These are phyloP conservation scores for Jacana jacana DNA, from an alignment of 2,113 vertebrate genomes.

Conservation along the genomic window DNA sequence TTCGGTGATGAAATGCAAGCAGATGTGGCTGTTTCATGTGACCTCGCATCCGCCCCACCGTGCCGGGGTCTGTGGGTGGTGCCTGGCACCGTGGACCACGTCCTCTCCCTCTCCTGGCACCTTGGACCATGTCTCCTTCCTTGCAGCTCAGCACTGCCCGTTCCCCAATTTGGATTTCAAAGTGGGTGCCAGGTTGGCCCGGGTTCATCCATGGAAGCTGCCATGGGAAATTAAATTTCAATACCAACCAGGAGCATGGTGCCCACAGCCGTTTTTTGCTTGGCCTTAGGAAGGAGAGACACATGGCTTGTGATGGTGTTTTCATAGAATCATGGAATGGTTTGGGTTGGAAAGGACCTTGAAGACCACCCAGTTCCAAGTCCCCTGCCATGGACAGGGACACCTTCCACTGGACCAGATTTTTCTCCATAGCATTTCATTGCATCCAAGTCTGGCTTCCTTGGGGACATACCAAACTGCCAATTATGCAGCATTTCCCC, in stretches of 20 bases:
- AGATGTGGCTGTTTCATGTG: slow-evolving; percentile 70
- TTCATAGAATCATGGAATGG: not conserved
- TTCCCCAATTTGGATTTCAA: slow-evolving; percentile 3
- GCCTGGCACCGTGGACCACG: not conserved
- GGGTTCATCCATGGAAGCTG: not conserved
- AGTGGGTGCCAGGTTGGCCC: not conserved
- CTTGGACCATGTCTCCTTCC: not conserved
- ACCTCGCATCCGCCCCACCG: not conserved
- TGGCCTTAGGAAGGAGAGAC: not conserved
- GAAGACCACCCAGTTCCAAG: not conserved
- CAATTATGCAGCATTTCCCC: not conserved
- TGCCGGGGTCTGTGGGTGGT: not conserved
- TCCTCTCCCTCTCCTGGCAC: slow-evolving; percentile 26
- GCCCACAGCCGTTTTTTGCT: not conserved
- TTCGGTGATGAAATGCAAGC: slow-evolving; percentile 75
- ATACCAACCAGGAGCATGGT: fast-evolving
- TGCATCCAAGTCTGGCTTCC: not conserved
- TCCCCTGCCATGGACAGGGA: not conserved
- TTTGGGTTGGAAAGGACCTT: not conserved
- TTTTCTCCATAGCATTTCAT: not conserved
- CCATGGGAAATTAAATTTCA: not conserved
- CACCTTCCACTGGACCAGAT: not conserved
- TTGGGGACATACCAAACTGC: not conserved
- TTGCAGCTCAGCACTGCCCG: not conserved
- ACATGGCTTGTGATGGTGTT: not conserved